Evolutionary conservation across 92 coral and sea anemone species (phyloP).

Genomic region (Phymanthus crucifer): DNA sequence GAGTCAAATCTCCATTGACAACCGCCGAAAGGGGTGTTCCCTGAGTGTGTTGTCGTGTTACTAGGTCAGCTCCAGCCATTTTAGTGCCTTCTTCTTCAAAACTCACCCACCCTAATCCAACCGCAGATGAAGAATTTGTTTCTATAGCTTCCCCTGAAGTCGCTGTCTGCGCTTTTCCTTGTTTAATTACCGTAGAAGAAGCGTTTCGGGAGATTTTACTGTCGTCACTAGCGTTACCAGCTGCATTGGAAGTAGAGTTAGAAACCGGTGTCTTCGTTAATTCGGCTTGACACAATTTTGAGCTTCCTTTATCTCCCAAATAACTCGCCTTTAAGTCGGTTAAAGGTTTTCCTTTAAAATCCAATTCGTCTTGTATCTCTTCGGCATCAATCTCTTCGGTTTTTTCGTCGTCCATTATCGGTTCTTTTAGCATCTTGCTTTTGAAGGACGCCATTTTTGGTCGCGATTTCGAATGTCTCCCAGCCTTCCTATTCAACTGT

Average conservation of each 20-base stretch:
- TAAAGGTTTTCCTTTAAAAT: neutral
- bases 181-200: constrained; percentile 15
- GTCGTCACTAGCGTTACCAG: constrained; percentile 25
- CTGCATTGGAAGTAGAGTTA: constrained; percentile 26
- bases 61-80: constrained; percentile 23
- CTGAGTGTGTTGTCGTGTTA: constrained; percentile 27
- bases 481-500: neutral
- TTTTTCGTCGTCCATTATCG: constrained; percentile 35
- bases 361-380: constrained; percentile 10
- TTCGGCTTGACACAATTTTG: constrained; percentile 16
- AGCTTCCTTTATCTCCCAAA: neutral
- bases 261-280: constrained; percentile 28
- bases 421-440: constrained; percentile 32
- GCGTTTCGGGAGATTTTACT: constrained; percentile 14
- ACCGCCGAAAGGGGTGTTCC: constrained; percentile 51
- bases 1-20: constrained; percentile 43
- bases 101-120: constrained; percentile 62
- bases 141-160: neutral
- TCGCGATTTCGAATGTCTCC: constrained; percentile 12
- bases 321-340: constrained; percentile 11
- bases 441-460: constrained; percentile 39
- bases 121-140: constrained; percentile 4
- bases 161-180: neutral
- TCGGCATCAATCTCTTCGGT: constrained; percentile 29
- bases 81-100: constrained; percentile 54